These are phyloP conservation scores for Malacoraja senta DNA, from an alignment of 2,797 vertebrate genomes.

Conservation along the genomic window DNA sequence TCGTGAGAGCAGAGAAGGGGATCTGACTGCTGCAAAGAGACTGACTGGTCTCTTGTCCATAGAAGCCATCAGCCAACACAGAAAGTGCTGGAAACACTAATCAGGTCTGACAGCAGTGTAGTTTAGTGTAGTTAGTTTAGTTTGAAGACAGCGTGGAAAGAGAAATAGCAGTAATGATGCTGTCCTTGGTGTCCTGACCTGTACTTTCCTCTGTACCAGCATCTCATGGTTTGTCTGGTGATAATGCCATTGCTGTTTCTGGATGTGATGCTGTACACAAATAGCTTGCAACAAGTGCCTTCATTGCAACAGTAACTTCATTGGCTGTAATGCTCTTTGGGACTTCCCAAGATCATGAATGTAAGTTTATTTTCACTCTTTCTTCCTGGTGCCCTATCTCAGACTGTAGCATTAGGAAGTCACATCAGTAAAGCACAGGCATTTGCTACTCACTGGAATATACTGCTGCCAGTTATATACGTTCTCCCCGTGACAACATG, in stretches of 20 bases:
- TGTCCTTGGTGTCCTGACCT: not conserved
- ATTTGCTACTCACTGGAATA: not conserved
- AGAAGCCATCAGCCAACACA: too few species aligned
- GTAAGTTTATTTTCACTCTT: not conserved
- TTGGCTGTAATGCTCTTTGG: not conserved
- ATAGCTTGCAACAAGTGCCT: not conserved
- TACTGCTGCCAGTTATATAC: not conserved
- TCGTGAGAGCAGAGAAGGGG: not conserved
- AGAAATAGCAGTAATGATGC: too few species aligned
- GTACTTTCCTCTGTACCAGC: not conserved
- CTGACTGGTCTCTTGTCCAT: not conserved
- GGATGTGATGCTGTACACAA: not conserved
- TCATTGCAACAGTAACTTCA: not conserved
- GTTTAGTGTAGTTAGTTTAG: too few species aligned
- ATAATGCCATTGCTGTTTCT: not conserved
- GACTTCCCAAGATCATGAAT: not conserved
- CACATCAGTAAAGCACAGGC: not conserved
- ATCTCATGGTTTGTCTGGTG: not conserved
- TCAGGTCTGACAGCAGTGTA: too few species aligned
- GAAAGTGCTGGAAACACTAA: too few species aligned
- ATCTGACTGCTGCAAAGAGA: not conserved
- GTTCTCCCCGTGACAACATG: too few species aligned
- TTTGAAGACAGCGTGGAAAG: too few species aligned
- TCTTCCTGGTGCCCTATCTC: not conserved
- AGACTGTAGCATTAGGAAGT: not conserved